phyloP scores from a whole-genome alignment of 2,888 invertebrate genomes.

The Caenorhabditis becei region DNA sequence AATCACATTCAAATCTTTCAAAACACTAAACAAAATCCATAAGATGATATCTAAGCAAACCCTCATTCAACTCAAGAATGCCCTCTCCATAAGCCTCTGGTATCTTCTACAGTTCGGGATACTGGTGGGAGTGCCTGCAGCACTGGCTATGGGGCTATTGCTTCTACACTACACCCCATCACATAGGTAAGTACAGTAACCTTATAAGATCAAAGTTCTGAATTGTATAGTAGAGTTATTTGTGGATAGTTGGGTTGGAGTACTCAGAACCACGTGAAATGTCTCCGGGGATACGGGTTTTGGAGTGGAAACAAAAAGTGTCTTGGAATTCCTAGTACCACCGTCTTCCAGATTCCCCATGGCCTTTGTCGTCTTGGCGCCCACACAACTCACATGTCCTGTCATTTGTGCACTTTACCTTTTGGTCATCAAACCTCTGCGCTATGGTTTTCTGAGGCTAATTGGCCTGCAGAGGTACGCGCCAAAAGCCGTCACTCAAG shows the following conservation, averaged over 20 bases:
- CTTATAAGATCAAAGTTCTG: background rate
- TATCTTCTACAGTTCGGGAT: slow-evolving; percentile 56
- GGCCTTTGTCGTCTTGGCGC: slow-evolving; percentile 44
- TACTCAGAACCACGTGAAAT: too few relatives aligned
- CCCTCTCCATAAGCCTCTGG: slow-evolving; percentile 50
- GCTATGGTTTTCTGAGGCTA: slow-evolving; percentile 29
- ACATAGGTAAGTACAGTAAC: slow-evolving; percentile 13
- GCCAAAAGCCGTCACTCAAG: slow-evolving; percentile 9
- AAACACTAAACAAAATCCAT: slow-evolving; percentile 43
- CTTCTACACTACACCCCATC: slow-evolving; percentile 36
- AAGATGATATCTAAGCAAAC: slow-evolving; percentile 46
- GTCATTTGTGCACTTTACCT: slow-evolving; percentile 46
- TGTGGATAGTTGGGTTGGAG: background rate
- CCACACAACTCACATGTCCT: slow-evolving; percentile 58
- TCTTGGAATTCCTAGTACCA: too few relatives aligned
- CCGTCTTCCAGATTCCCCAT: slow-evolving; percentile 43
- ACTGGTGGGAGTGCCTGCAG: slow-evolving; percentile 56
- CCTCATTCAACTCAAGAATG: slow-evolving; percentile 42
- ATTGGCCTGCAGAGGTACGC: slow-evolving; percentile 39
- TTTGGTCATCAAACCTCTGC: slow-evolving; percentile 50
- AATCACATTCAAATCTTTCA: slow-evolving; percentile 54
- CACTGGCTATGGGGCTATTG: slow-evolving; percentile 36
- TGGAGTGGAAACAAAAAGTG: too few relatives aligned
- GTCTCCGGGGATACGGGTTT: too few relatives aligned
- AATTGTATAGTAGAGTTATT: slow-evolving; percentile 2